Evolutionary conservation across 2,797 vertebrate species (phyloP), one percentile per base, ranked within the genome.

Genomic region (Lithobates sylvaticus): DNA sequence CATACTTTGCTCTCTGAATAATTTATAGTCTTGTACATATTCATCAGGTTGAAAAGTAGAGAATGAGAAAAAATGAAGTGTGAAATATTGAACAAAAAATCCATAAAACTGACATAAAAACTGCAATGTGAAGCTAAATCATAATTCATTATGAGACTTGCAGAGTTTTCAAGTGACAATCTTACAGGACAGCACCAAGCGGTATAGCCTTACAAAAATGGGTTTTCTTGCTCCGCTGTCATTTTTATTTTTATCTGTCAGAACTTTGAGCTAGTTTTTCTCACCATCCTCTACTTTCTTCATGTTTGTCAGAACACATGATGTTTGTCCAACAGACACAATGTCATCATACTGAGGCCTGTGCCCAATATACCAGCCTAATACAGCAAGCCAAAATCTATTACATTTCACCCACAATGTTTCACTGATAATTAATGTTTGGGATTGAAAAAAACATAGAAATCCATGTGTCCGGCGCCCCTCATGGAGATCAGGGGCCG

Each of bases 101-200:
- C 65, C 65, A 67, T 67, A 67, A 67, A 67, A 67, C 65, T 67
- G 26, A 67, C 65, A 67, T 29, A 67, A 67, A 61, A 67, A 27
- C 65, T 67, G 65, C 65, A 67, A 29, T 67, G 65, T 67, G 65
- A 67, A 29, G 65, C 65, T 29, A 67, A 67, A 67, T 29, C 65
- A 29, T 67, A 67, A 67, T 26, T 67, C 65, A 67, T 67, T 67
- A 29, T 27, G 12, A 67, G 16, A 29, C 10, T 12, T 67, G 9
- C 26, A 29, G 27, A 67, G 65, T 67, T 67, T 67, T 4, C 26
- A 29, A 67, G 65, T 67, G 65, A 67, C 65, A 67, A 9, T 67
- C 10, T 67, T 10, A 67, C 65, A 67, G 65, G 65, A 67, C 26
- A 29, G 65, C n/a, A 61, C 54, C 21, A n/a, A 8, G 21, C 54